Evolutionary conservation across 2,888 invertebrate genomes (phyloP).

Genomic region (Eupithecia centaureata): DNA sequence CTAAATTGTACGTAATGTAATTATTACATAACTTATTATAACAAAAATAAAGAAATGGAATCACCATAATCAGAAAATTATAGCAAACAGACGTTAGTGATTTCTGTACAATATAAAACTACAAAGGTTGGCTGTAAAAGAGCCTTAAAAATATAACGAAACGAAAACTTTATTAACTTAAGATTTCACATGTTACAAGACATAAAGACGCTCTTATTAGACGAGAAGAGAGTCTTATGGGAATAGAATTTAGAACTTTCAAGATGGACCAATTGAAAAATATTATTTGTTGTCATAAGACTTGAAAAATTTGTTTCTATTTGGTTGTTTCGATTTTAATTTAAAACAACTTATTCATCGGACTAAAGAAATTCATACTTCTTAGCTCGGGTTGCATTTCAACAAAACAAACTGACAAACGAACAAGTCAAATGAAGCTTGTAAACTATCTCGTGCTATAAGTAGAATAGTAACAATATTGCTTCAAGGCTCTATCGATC

Average conservation of each 20-base stretch:
- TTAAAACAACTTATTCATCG: neutral
- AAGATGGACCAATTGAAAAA: neutral
- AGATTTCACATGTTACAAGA: neutral
- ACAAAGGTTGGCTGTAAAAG: no score
- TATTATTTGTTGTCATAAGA: neutral
- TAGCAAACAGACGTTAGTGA: no score
- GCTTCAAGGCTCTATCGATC: slow-evolving; percentile 9
- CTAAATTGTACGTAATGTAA: no score
- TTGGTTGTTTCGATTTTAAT: neutral
- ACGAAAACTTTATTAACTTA: no score
- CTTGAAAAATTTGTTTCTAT: neutral
- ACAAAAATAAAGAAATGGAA: no score
- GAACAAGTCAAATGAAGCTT: neutral
- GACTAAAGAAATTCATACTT: neutral
- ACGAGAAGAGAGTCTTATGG: neutral
- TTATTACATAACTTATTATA: no score
- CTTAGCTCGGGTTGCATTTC: neutral
- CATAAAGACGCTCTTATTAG: no score
- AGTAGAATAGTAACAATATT: slow-evolving; percentile 8
- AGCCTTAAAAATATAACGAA: no score
- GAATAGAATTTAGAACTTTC: neutral
- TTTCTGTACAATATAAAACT: no score
- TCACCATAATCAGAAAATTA: no score
- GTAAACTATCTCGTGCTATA: slow-evolving; percentile 3
- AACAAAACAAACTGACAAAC: neutral